Conservation (phyloP, 2,113 vertebrate species). For the Thomomys bottae region DNA sequence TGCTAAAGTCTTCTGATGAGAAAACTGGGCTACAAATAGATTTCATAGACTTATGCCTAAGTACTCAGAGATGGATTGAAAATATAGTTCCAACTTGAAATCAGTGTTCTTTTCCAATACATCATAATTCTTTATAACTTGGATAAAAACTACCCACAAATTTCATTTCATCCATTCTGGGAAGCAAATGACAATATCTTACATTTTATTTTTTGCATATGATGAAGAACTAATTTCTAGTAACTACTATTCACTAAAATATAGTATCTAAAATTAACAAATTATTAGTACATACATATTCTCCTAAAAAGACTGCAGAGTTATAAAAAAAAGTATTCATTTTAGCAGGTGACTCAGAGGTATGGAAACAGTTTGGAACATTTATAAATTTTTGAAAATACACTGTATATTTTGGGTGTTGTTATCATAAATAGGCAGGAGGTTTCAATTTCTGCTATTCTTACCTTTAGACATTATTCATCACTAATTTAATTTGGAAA, state of each 20-base stretch:
- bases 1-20: neutral
- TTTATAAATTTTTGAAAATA: constrained; percentile 24
- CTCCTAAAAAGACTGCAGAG: constrained; percentile 3
- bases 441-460: constrained; percentile 14
- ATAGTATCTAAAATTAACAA: constrained; percentile 27
- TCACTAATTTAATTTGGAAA: constrained; percentile 40
- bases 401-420: neutral
- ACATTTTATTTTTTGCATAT: neutral
- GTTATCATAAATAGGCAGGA: neutral
- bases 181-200: constrained; percentile 10
- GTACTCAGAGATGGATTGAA: constrained; percentile 1
- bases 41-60: neutral
- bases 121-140: neutral
- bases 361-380: neutral
- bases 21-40: neutral
- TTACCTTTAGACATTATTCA: constrained; percentile 42
- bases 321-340: neutral
- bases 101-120: neutral
- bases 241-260: constrained; percentile 24
- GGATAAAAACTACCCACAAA: neutral
- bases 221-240: constrained; percentile 28
- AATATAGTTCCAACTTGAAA: constrained; percentile 30
- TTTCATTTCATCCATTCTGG: neutral
- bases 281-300: constrained; percentile 6
- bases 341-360: neutral